Base-by-base conservation (phyloP, 2,888 invertebrate genomes). In the Lagria hirta region DNA sequence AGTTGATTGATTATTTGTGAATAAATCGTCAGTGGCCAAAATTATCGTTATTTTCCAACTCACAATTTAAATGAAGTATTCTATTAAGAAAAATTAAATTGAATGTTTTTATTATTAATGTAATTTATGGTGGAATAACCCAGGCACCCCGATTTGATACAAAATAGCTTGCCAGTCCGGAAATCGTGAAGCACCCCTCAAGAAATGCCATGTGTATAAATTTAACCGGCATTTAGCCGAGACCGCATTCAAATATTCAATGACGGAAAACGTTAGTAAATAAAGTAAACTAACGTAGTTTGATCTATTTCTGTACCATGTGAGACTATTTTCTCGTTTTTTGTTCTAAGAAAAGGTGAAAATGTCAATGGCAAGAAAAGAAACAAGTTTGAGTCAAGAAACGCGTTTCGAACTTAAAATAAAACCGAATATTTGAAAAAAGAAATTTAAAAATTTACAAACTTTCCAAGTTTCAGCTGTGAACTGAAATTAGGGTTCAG, bases 391-490 rank as follows among this genome's bases (percentile, higher is more conserved):
- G 4, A 15, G 30, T 5, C 20, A 18, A 18, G n/a, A 18, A 18
- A 18, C n/a, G 20, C 20, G 20, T 6, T 18, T 6, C 20, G n/a
- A 18, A 18, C 5, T 18, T 5, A 18, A 18, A 18, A 18, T 5
- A 5, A 18, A 18, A n/a, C n/a, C 5, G n/a, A 18, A 18, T 6
- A 18, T 18, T 6, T 18, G 20, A 18, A 18, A 18, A 6, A 6
- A 18, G n/a, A 18, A 18, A 18, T 17, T 17, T 24, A 33, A 22
- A 11, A 30, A 30, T 21, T n/a, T 46, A 53, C 52, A 47, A 46
- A 53, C 52, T 46, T 43, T 21, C 40, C 20, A 14, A 34, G 38
- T 49, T 35, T 34, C 28, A 28, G 43, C 43, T 17, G 43, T 36
- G 38, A 36, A 18, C 32, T 22, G 12, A 42, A 22, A 16, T n/a